These are phyloP conservation scores for Vireo altiloquus DNA, from an alignment of 2,113 vertebrate species.

Conservation along the genomic window DNA sequence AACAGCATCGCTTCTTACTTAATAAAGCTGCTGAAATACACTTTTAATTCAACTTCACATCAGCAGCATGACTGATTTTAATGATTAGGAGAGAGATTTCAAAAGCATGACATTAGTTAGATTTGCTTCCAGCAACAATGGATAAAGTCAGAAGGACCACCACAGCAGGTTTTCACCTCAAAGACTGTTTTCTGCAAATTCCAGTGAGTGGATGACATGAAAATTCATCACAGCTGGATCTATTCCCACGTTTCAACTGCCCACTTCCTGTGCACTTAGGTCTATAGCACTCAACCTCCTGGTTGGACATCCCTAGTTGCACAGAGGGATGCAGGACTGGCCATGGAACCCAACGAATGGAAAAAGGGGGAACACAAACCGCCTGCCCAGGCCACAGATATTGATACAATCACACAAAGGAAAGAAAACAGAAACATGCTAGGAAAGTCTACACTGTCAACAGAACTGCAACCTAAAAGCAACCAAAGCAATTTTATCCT, in stretches of 20 bases:
- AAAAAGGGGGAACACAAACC: not conserved
- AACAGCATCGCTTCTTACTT: conserved; percentile 24
- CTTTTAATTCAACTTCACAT: conserved; percentile 22
- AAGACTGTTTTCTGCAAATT: not conserved
- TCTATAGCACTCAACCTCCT: not conserved
- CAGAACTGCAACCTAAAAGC: not conserved
- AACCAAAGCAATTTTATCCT: not conserved
- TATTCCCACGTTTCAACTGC: not conserved
- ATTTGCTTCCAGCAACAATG: not conserved
- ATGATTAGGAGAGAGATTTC: not conserved
- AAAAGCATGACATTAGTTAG: not conserved
- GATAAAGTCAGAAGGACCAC: not conserved
- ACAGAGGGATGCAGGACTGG: not conserved
- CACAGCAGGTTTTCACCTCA: not conserved
- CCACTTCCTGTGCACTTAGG: not conserved
- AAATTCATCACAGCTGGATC: not conserved
- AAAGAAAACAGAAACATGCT: not conserved
- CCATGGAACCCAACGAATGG: fast-evolving
- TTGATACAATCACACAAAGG: not conserved
- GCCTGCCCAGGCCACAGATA: not conserved
- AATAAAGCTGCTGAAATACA: conserved; percentile 46
- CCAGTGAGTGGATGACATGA: not conserved
- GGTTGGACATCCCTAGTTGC: not conserved
- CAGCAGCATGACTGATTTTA: conserved; percentile 2
- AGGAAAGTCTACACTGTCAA: not conserved